Base-by-base conservation (phyloP, 1,140 invertebrate genomes). In the Ceratoteleas bidentatus region DNA sequence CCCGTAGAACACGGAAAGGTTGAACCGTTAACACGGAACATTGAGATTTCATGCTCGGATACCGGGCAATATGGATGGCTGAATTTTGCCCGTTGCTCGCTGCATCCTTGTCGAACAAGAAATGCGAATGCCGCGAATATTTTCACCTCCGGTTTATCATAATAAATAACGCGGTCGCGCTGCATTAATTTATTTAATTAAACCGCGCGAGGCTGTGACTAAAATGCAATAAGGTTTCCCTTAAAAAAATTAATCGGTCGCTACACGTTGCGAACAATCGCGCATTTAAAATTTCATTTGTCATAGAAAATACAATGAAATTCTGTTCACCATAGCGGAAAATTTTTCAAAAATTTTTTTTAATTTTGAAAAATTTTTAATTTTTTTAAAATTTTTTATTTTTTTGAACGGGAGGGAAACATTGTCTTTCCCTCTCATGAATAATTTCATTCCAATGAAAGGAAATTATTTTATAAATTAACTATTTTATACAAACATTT, bases 31-130 rank as follows among this genome's bases (percentile, higher is more conserved):
- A 79, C 61, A 49, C 34, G 56, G 15, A 78, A 79, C 56, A 73
- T 79, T 13, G 62, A 72, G 68, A 79, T 79, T 79, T 79, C 47
- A 72, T 79, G 76, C 76, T 72, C 49, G 76, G 68, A 72, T 79
- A 65, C 61, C 68, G 49, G 33, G 38, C 50, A 79, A 54, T 66
- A 61, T 72, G 61, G 54, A 66, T 66, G 68, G 34, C 7, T 72
- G 68, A 24, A 61, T 79, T 72, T 73, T 15, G 14, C 40, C 61
- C 47, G 60, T 72, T 72, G 65, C 74, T 64, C 32, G 58, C 56
- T 57, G 32, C 68, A 68, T 61, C 56, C 34, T 60, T 52, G 47
- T 65, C 15, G 60, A 53, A 66, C 57, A 50, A 43, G 24, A 50
- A 49, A 24, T 9, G 49, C 11, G 13, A 60, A 56, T 54, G 47